These are phyloP conservation scores for Andrena praecox DNA, from an alignment of 2,888 invertebrate species.

Conservation along the genomic window DNA sequence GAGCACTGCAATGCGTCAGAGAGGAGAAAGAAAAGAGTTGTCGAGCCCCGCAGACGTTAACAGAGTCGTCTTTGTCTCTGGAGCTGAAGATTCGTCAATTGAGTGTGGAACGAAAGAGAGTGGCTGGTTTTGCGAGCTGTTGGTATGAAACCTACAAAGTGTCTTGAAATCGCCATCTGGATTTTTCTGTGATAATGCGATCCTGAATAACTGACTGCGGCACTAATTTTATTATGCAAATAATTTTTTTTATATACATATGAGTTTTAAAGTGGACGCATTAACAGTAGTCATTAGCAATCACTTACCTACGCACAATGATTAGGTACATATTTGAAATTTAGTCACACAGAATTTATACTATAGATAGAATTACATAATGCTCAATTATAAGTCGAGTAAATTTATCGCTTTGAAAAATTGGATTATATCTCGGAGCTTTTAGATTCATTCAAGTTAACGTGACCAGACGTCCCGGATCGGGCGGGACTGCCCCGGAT, in stretches of 20 bases:
- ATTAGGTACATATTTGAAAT: not conserved
- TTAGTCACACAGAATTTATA: not conserved
- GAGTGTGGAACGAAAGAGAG: conserved; percentile 26
- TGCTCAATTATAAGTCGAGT: no score
- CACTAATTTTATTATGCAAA: not conserved
- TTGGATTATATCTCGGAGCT: no score
- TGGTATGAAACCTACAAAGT: conserved; percentile 8
- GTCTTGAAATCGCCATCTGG: conserved; percentile 14
- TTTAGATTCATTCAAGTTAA: no score
- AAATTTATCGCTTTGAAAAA: no score
- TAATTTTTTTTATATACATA: not conserved
- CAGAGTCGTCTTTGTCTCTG: conserved; percentile 45
- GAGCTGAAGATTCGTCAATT: conserved; percentile 25
- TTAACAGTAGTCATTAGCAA: no score
- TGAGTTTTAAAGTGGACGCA: no score
- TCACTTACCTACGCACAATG: not conserved
- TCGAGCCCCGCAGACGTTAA: not conserved
- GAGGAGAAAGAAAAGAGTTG: not conserved
- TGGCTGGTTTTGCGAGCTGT: not conserved
- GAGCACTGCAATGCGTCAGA: not conserved
- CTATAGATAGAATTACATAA: no score
- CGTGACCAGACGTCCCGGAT: no score
- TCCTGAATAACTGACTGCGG: not conserved
- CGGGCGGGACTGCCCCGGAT: no score
- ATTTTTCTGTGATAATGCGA: not conserved